These are phyloP conservation scores for Saccopteryx leptura DNA, from an alignment of 2,113 vertebrate genomes.

Conservation along the genomic window DNA sequence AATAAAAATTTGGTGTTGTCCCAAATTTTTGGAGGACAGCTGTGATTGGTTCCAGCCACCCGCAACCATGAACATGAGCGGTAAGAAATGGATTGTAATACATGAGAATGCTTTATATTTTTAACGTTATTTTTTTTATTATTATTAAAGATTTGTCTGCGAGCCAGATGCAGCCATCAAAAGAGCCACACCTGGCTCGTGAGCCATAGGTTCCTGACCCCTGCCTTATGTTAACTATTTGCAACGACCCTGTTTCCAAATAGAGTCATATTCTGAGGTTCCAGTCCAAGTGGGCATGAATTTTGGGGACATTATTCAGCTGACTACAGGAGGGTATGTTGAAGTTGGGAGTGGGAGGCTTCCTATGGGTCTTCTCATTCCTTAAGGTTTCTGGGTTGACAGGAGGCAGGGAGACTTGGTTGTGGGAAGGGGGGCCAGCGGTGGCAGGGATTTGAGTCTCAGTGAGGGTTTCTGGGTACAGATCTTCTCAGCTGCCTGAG, in stretches of 20 bases:
- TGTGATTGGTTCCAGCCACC: too few relatives aligned
- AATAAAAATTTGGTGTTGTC: too few relatives aligned
- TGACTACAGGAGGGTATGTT: background rate
- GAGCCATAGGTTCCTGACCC: too few relatives aligned
- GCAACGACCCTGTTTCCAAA: background rate
- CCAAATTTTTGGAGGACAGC: too few relatives aligned
- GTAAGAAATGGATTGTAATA: too few relatives aligned
- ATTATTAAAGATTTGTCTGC: too few relatives aligned
- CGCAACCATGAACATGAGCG: too few relatives aligned
- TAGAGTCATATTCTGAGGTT: background rate
- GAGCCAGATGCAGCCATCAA: too few relatives aligned
- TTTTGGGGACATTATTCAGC: background rate
- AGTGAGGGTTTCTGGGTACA: background rate
- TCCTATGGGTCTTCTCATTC: background rate
- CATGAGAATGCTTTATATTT: too few relatives aligned
- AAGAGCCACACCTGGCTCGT: too few relatives aligned
- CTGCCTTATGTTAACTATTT: background rate
- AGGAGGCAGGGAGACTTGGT: background rate
- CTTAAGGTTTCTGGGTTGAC: background rate
- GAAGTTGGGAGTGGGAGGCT: background rate
- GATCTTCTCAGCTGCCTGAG: slow-evolving; percentile 8
- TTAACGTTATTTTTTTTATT: too few relatives aligned
- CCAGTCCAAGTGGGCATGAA: background rate
- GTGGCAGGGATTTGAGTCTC: background rate
- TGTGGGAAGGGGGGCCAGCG: background rate